phyloP scores from a whole-genome alignment of 2,888 invertebrate genomes.

The Agonopterix heracliana region DNA sequence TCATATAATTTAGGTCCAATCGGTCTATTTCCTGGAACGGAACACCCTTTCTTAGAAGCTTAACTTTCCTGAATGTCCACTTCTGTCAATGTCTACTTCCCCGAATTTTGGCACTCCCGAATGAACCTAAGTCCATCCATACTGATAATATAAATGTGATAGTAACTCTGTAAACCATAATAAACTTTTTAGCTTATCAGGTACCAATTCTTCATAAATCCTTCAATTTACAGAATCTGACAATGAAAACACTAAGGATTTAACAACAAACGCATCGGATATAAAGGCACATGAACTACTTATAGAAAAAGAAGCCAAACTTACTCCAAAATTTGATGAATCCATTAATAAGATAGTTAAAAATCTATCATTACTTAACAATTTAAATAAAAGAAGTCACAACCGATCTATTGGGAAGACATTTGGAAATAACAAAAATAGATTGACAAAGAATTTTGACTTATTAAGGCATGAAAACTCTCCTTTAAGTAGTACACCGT shows the following conservation, averaged over 20 bases:
- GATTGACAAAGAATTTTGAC: slow-evolving; percentile 30
- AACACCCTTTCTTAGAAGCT: too few relatives aligned
- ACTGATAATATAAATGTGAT: too few relatives aligned
- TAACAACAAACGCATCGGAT: slow-evolving; percentile 29
- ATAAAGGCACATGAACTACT: slow-evolving; percentile 44
- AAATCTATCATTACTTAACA: slow-evolving; percentile 39
- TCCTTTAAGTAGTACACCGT: slow-evolving; percentile 61
- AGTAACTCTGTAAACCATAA: too few relatives aligned
- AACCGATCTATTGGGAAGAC: slow-evolving; percentile 25
- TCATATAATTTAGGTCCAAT: too few relatives aligned
- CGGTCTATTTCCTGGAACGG: too few relatives aligned
- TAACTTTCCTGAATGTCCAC: too few relatives aligned
- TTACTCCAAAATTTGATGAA: slow-evolving; percentile 34
- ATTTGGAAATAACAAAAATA: slow-evolving; percentile 23
- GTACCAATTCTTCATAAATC: too few relatives aligned
- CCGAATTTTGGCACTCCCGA: too few relatives aligned
- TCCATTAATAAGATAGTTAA: slow-evolving; percentile 53
- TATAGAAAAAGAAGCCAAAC: slow-evolving; percentile 39
- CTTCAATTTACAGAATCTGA: slow-evolving; percentile 43
- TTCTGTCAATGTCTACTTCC: too few relatives aligned
- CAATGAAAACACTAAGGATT: slow-evolving; percentile 45
- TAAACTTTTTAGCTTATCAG: too few relatives aligned
- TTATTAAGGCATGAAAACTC: slow-evolving; percentile 36
- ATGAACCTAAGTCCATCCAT: too few relatives aligned
- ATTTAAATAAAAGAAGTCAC: slow-evolving; percentile 23